phyloP scores from a whole-genome alignment of 2,797 vertebrate genomes.

The Brotula barbata region DNA sequence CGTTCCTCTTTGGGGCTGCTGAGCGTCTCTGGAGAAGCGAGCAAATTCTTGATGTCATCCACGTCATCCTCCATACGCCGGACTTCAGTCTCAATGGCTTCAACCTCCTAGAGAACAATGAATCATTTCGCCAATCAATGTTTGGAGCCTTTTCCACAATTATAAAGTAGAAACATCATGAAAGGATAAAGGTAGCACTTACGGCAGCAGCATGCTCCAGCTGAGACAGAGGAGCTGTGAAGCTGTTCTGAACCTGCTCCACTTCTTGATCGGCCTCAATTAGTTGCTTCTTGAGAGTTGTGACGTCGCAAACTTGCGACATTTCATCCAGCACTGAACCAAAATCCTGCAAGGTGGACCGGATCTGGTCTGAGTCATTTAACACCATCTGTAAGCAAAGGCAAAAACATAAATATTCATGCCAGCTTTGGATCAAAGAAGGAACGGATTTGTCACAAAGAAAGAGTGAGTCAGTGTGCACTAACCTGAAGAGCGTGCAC shows the following conservation, averaged over 20 bases:
- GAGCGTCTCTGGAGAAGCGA: conserved; percentile 84
- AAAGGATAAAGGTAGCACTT: conserved; percentile 62
- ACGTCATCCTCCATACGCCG: conserved; percentile 84
- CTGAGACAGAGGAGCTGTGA: conserved; percentile 81
- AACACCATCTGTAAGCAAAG: conserved; percentile 82
- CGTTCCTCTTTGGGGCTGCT: conserved; percentile 83
- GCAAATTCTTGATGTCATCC: conserved; percentile 81
- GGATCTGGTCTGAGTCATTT: conserved; percentile 88
- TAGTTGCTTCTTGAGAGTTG: conserved; percentile 73
- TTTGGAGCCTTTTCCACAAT: no score
- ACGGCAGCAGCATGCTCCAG: conserved; percentile 86
- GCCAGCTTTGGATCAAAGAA: background rate
- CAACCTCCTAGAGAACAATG: conserved; percentile 80
- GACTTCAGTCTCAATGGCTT: conserved; percentile 87
- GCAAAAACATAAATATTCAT: background rate
- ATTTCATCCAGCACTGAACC: conserved; percentile 82
- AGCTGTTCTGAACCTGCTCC: conserved; percentile 79
- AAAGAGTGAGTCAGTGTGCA: background rate
- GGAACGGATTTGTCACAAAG: background rate
- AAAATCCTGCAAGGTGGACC: conserved; percentile 80
- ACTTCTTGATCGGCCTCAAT: conserved; percentile 77
- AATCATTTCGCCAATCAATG: background rate
- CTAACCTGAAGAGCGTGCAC: conserved; percentile 84
- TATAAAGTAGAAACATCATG: background rate
- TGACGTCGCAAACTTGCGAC: conserved; percentile 81